Evolutionary conservation across 2,113 vertebrate species (phyloP).

Genomic region (Zapus hudsonius): DNA sequence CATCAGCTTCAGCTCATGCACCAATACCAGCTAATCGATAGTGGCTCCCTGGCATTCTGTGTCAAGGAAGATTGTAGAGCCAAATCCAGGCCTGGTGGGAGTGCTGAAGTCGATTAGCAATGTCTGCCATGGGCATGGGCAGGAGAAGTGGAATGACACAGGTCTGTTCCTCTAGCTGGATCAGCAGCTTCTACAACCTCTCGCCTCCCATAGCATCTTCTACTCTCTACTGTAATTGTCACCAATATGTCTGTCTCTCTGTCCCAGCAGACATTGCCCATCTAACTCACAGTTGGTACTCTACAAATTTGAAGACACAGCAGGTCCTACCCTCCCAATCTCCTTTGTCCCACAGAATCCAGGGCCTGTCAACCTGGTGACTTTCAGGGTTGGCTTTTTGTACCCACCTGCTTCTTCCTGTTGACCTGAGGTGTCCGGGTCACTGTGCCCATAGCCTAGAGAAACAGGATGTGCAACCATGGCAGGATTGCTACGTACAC

Average conservation of each 20-base stretch:
- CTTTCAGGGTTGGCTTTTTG: neutral
- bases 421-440: constrained; percentile 15
- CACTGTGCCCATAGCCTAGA: constrained; percentile 23
- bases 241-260: neutral
- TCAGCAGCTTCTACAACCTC: neutral
- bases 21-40: constrained; percentile 40
- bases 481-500: neutral
- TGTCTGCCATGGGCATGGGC: constrained; percentile 41
- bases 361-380: neutral
- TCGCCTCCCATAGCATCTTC: neutral
- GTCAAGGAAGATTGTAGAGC: constrained; percentile 39
- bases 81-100: neutral
- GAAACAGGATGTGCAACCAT: neutral
- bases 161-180: neutral
- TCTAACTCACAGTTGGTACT: neutral
- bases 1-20: neutral
- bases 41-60: neutral
- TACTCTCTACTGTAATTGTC: neutral
- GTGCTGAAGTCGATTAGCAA: constrained; percentile 47
- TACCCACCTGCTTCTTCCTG: neutral
- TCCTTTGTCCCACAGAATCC: neutral
- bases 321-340: rapidly evolving
- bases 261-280: neutral
- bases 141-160: neutral
- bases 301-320: neutral